phyloP scores from a whole-genome alignment of 1,140 invertebrate species.

The Zaprionus taronus region DNA sequence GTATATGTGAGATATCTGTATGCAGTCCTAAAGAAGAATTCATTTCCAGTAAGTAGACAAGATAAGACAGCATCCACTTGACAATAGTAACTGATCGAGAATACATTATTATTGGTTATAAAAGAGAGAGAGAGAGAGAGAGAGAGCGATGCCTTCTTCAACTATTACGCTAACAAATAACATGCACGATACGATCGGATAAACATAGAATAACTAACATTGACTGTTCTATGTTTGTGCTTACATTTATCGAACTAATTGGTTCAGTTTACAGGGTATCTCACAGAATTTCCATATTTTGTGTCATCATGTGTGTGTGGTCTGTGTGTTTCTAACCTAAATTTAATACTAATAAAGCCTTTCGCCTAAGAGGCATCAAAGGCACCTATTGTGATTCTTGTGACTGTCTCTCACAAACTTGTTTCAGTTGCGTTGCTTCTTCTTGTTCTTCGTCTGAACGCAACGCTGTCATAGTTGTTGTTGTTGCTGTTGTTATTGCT shows the following conservation, averaged over 20 bases:
- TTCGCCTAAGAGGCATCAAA: background rate
- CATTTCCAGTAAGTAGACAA: background rate
- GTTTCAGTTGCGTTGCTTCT: background rate
- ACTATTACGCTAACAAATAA: background rate
- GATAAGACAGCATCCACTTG: background rate
- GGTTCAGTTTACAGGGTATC: background rate
- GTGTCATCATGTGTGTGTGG: background rate
- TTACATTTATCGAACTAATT: slow-evolving; percentile 9
- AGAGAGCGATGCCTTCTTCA: background rate
- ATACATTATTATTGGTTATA: background rate
- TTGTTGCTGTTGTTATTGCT: slow-evolving; percentile 18
- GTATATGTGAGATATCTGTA: too few species aligned
- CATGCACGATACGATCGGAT: background rate
- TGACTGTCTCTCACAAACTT: background rate
- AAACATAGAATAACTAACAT: slow-evolving; percentile 6
- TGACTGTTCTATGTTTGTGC: background rate
- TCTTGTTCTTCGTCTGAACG: background rate
- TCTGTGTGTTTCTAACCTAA: background rate
- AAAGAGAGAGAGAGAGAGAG: background rate
- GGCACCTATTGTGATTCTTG: background rate
- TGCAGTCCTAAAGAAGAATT: too few species aligned
- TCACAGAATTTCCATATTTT: background rate
- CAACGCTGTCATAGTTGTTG: slow-evolving; percentile 8
- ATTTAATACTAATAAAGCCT: background rate
- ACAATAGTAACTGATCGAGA: background rate